These are phyloP conservation scores for Phocoena phocoena DNA, from an alignment of 2,113 vertebrate genomes.

Conservation along the genomic window DNA sequence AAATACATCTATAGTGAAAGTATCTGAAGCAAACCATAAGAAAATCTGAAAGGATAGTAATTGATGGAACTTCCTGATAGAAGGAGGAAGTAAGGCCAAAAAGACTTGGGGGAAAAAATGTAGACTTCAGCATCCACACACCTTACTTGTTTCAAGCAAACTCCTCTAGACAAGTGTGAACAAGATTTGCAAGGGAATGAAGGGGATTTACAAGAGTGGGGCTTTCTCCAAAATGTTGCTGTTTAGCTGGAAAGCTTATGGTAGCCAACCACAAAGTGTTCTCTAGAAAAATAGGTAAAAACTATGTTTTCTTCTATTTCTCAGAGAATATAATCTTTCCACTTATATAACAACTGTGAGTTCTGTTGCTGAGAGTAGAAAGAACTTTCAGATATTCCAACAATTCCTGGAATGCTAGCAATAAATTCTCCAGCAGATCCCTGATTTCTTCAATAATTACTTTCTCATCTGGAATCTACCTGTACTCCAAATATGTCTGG, in stretches of 20 bases:
- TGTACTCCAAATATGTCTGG: neutral
- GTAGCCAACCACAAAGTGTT: neutral
- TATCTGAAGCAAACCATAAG: neutral
- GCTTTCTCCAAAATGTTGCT: neutral
- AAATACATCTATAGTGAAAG: neutral
- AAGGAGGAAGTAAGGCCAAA: neutral
- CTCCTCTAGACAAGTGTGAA: neutral
- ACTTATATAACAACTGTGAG: neutral
- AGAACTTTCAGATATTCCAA: constrained; percentile 15
- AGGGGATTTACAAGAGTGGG: neutral
- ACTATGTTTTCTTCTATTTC: neutral
- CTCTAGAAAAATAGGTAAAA: constrained; percentile 31
- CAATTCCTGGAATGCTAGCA: neutral
- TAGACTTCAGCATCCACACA: neutral
- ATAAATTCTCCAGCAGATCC: neutral
- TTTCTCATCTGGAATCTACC: neutral
- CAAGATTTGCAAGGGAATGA: neutral
- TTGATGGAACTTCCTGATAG: neutral
- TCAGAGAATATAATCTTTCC: constrained; percentile 28
- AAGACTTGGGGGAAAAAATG: neutral
- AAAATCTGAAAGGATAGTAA: neutral
- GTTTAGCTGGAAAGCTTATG: neutral
- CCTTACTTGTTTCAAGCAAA: neutral
- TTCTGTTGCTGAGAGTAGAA: neutral
- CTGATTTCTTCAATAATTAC: neutral